Conservation (phyloP, 1,140 invertebrate species). For the Aphelenchoides besseyi region DNA sequence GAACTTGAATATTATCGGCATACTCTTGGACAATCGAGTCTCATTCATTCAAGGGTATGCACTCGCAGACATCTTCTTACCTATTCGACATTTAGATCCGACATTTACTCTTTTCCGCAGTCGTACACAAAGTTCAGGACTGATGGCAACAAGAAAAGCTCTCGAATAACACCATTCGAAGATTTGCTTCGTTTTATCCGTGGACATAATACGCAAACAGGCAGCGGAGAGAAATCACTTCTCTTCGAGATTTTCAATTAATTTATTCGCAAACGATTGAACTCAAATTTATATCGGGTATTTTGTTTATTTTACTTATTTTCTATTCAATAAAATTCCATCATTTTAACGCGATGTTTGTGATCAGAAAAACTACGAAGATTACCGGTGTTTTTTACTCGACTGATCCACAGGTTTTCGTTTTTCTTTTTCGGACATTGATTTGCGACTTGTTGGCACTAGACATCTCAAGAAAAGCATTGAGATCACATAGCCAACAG, state of each 20-base stretch:
- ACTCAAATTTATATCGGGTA: neutral
- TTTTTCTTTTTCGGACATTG: neutral
- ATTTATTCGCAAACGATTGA: too few relatives aligned
- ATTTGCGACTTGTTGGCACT: neutral
- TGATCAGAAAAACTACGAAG: neutral
- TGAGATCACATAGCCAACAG: neutral
- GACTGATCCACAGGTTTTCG: conserved; percentile 5
- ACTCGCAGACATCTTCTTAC: too few relatives aligned
- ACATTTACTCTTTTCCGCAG: neutral
- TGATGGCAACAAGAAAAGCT: neutral
- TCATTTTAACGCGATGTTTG: too few relatives aligned
- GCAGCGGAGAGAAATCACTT: too few relatives aligned
- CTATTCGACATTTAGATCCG: neutral
- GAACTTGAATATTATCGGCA: neutral
- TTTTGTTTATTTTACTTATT: neutral
- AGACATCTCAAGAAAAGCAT: neutral
- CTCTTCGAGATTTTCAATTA: neutral
- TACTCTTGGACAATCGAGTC: neutral
- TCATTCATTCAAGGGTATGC: neutral
- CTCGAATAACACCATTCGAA: neutral
- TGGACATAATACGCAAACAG: too few relatives aligned
- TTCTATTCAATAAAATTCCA: neutral
- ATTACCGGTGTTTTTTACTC: neutral
- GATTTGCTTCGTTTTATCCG: neutral
- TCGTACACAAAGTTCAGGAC: neutral